These are phyloP conservation scores for Cliona cf. orientalis DNA, from an alignment of 37 sponge, comb jelly and placozoan genomes.

Conservation along the genomic window DNA sequence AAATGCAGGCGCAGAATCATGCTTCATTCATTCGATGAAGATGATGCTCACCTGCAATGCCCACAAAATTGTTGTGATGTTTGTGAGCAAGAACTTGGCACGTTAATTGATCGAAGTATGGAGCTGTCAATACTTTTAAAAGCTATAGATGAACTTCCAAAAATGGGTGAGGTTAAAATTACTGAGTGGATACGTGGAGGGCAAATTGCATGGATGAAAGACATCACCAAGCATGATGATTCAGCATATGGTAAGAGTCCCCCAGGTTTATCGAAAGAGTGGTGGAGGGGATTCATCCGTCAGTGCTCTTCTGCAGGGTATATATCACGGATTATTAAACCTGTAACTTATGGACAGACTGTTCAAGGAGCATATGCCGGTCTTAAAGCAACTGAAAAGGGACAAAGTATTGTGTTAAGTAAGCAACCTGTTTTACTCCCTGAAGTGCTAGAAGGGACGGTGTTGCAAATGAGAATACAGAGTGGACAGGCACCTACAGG, in stretches of 20 bases:
- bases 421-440: too few species aligned
- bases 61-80: not conserved
- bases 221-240: not conserved
- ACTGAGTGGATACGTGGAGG: constrained; percentile 4
- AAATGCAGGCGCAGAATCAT: not conserved
- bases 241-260: constrained; percentile 5
- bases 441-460: not conserved
- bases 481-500: too few species aligned
- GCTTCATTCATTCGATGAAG: not conserved
- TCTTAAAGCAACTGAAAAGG: too few species aligned
- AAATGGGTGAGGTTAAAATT: not conserved
- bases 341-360: too few species aligned
- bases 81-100: not conserved
- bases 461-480: not conserved
- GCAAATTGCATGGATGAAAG: not conserved
- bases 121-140: not conserved
- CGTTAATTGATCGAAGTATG: not conserved
- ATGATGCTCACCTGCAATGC: not conserved
- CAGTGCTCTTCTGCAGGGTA: too few species aligned
- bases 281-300: not conserved
- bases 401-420: too few species aligned
- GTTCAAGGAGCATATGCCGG: too few species aligned
- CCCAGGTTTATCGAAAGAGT: not conserved
- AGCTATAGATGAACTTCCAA: not conserved
- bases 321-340: too few species aligned